These are phyloP conservation scores for Rhinatrema bivittatum DNA, from an alignment of 2,797 vertebrate genomes.

Conservation along the genomic window DNA sequence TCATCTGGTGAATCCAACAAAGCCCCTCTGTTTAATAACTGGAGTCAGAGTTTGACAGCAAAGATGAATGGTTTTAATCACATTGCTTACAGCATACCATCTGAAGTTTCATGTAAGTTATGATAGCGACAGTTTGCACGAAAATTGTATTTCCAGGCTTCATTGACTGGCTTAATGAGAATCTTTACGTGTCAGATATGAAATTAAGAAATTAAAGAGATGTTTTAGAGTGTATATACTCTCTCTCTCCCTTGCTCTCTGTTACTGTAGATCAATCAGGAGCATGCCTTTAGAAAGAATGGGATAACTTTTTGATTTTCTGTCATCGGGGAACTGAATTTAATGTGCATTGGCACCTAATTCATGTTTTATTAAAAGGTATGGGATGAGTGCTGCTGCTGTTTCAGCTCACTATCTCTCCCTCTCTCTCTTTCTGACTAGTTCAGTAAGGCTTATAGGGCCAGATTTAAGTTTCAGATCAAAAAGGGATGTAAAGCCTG, in stretches of 20 bases:
- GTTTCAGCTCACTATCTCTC: conserved; percentile 13
- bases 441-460: background rate
- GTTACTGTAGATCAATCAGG: conserved; percentile 50
- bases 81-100: conserved; percentile 50
- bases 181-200: conserved; percentile 72
- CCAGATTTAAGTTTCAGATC: too few species aligned
- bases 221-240: conserved; percentile 50
- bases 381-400: conserved; percentile 25
- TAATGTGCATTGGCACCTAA: conserved; percentile 44
- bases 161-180: conserved; percentile 76
- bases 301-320: conserved; percentile 54
- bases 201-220: conserved; percentile 70
- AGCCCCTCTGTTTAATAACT: conserved; percentile 38
- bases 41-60: conserved; percentile 36
- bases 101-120: conserved; percentile 66
- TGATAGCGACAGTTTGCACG: conserved; percentile 69
- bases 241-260: conserved; percentile 28
- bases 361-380: conserved; percentile 57
- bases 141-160: conserved; percentile 73
- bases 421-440: conserved; percentile 6
- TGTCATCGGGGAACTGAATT: conserved; percentile 44
- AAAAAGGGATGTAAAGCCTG: too few species aligned
- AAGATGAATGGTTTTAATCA: conserved; percentile 81
- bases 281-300: conserved; percentile 44
- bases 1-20: conserved; percentile 5